These are phyloP conservation scores for Zygothrica quintamaculata DNA, from an alignment of 2,888 invertebrate genomes.

Conservation along the genomic window DNA sequence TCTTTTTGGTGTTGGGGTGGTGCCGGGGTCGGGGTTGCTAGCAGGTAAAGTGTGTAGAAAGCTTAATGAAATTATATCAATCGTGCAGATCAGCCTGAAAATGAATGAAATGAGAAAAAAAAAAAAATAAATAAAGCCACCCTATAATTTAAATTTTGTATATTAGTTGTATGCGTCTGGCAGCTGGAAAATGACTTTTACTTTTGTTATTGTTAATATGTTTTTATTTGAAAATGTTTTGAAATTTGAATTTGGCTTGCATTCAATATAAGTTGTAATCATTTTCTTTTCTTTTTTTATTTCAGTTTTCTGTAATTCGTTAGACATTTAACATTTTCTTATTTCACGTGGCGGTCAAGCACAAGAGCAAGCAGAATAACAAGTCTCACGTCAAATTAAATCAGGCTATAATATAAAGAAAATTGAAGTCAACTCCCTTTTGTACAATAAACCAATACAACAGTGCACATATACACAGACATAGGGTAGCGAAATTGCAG, in stretches of 20 bases:
- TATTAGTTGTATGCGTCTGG: constrained; percentile 46
- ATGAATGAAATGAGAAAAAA: no score
- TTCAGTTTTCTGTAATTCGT: neutral
- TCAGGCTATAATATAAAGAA: constrained; percentile 83
- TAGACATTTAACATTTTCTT: constrained; percentile 28
- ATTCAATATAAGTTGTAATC: constrained; percentile 53
- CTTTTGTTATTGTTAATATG: constrained; percentile 55
- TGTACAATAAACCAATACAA: constrained; percentile 79
- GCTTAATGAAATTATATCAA: constrained; percentile 77
- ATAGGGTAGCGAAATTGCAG: no score
- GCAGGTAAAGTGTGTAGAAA: constrained; percentile 4
- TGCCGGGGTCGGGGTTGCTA: neutral
- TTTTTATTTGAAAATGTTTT: constrained; percentile 42
- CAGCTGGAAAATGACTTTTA: constrained; percentile 75
- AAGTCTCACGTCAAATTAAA: constrained; percentile 84
- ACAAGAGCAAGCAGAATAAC: no score
- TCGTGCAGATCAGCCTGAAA: constrained; percentile 45
- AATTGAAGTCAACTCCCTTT: constrained; percentile 82
- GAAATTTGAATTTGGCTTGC: constrained; percentile 55
- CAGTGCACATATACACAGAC: constrained; percentile 12
- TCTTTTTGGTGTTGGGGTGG: no score
- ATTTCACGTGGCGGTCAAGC: constrained; percentile 57
- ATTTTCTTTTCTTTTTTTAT: constrained; percentile 41
- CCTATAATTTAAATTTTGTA: constrained; percentile 5
- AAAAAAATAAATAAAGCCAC: no score